These are phyloP conservation scores for Tachycineta bicolor DNA, from an alignment of 2,113 vertebrate species.

Conservation along the genomic window DNA sequence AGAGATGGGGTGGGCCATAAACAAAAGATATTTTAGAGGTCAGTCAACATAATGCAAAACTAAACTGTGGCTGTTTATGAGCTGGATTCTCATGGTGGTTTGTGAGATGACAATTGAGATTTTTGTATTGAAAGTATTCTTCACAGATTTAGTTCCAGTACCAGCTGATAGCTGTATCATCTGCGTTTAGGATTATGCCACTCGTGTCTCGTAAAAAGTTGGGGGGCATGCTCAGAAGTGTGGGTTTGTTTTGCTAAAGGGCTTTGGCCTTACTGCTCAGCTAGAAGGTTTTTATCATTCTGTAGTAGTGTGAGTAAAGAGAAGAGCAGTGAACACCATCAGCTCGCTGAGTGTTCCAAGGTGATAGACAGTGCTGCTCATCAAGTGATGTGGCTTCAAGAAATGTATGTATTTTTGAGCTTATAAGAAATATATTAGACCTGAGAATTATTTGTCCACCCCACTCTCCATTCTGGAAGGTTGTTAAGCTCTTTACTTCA, in stretches of 20 bases:
- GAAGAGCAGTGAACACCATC: fast-evolving
- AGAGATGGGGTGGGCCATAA: background rate
- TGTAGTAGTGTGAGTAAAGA: background rate
- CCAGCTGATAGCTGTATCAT: background rate
- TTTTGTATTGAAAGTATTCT: background rate
- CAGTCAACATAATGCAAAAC: background rate
- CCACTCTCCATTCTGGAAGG: background rate
- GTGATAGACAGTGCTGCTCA: fast-evolving
- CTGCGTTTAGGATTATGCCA: background rate
- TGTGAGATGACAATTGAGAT: background rate
- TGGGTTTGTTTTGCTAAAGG: background rate
- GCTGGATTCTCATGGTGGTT: background rate
- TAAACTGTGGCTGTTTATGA: background rate
- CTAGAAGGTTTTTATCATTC: background rate
- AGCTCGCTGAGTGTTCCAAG: fast-evolving
- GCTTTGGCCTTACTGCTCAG: background rate
- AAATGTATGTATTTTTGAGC: background rate
- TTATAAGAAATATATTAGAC: background rate
- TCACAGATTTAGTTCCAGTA: background rate
- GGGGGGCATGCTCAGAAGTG: background rate
- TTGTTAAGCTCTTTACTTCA: background rate
- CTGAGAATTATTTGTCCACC: background rate
- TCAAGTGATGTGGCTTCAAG: background rate
- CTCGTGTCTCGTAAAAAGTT: background rate
- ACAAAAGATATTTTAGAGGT: background rate